Evolutionary conservation across 2,888 invertebrate species (phyloP), one percentile per base, ranked within the genome.

Genomic region (Leuctra nigra): DNA sequence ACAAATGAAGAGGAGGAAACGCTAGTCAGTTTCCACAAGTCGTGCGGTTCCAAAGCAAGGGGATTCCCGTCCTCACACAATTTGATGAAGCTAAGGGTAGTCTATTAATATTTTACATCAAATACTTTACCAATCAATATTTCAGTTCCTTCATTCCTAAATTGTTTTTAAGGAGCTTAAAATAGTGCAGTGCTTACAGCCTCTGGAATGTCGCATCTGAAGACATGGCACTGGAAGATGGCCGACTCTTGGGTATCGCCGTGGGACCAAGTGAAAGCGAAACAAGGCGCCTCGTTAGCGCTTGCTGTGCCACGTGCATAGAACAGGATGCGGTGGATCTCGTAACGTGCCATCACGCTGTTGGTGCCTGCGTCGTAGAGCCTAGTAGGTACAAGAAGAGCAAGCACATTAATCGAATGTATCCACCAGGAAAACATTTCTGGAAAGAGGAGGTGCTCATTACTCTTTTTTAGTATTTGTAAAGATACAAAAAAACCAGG

Each of bases 231-330:
- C 73, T 96, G 91, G 72, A 95, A 96, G 61, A 96, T 86, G 47
- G 91, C 87, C 1, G 87, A 85, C 73, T 91, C 91, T 64, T 84
- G 82, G 29, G 87, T 87, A 66, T 92, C 91, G 1, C 95, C 95
- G 69, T 94, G 93, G 48, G 94, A 89, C 85, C 94, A 96, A 0
- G 97, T 97, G 74, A 98, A 97, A 7, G 97, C 97, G 76, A 98
- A 98, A 73, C 98, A 98, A n/a, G 91, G 84, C 0, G 87, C 85
- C 66, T 96, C 95, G 0, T 81, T 77, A 18, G 89, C 86, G 47
- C 86, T 87, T 11, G 83, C 81, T 29, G 85, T 82, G 6, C 98
- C 98, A 50, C 94, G 86, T 6, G 94, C 94, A 74, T 96, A 98
- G 76, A 96, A 94, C 61, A 94, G 80, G 63, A 97, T 96, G 62